These are phyloP conservation scores for Caretta caretta DNA, from an alignment of 2,113 vertebrate genomes.

Conservation along the genomic window DNA sequence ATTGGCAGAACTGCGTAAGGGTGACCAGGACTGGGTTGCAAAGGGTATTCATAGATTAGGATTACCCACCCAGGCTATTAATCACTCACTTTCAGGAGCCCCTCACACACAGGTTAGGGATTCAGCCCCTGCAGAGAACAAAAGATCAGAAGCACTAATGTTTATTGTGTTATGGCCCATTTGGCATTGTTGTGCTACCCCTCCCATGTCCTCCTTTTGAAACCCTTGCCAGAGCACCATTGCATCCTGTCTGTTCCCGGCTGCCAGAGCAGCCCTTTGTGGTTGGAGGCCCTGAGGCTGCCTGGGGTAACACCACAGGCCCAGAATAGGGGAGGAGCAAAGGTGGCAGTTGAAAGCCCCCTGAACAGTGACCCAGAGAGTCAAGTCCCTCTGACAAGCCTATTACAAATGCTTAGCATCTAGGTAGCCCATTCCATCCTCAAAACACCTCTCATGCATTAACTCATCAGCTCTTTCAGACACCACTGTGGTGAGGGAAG, in stretches of 20 bases:
- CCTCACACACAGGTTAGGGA: background rate
- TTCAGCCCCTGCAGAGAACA: background rate
- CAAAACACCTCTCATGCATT: background rate
- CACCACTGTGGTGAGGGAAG: background rate
- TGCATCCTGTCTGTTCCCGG: background rate
- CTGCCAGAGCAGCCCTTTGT: background rate
- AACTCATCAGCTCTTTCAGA: background rate
- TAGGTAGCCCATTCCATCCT: background rate
- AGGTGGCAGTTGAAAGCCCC: background rate
- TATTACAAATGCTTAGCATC: background rate
- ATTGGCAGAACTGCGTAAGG: background rate
- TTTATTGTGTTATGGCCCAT: background rate
- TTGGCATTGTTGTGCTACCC: background rate
- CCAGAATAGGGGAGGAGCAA: background rate
- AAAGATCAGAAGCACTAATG: background rate
- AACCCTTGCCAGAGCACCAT: background rate
- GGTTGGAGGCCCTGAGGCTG: background rate
- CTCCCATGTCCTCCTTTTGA: background rate
- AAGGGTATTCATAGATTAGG: background rate
- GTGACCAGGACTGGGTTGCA: background rate
- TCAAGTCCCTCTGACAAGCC: background rate
- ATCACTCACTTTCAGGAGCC: background rate
- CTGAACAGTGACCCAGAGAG: background rate
- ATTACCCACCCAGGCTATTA: background rate
- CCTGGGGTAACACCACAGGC: background rate